These are phyloP conservation scores for Macrophya alboannulata DNA, from an alignment of 2,888 invertebrate species.

Conservation along the genomic window DNA sequence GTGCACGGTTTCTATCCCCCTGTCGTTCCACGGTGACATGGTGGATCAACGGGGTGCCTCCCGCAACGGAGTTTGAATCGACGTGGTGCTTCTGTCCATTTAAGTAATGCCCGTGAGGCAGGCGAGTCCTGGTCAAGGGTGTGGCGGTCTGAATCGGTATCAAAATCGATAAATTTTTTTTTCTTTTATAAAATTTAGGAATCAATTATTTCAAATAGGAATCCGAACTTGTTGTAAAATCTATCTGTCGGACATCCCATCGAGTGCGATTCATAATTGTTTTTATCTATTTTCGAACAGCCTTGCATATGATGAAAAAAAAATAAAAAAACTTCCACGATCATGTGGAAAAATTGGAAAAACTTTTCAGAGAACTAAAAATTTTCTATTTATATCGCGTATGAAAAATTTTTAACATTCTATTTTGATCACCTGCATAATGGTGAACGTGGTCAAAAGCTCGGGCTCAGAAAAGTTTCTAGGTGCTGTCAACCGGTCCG, in stretches of 20 bases:
- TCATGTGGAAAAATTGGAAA: too few relatives aligned
- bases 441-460: background rate
- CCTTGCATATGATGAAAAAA: background rate
- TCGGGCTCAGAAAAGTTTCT: background rate
- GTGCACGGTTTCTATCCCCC: conserved; percentile 6
- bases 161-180: background rate
- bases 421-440: background rate
- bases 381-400: background rate
- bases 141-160: conserved; percentile 31
- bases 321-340: too few relatives aligned
- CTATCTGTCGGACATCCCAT: background rate
- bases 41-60: conserved; percentile 24
- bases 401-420: background rate
- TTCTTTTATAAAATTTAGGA: background rate
- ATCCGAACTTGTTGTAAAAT: background rate
- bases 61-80: background rate
- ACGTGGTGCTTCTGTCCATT: background rate
- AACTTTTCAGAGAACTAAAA: background rate
- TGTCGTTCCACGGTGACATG: conserved; percentile 1
- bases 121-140: conserved; percentile 42
- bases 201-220: background rate
- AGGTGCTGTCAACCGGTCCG: conserved; percentile 5
- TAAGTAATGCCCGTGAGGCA: conserved; percentile 46
- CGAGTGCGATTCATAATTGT: background rate
- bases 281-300: too few relatives aligned